Evolutionary conservation across 1,140 invertebrate species (phyloP).

Genomic region (Paraescarpia echinospica): DNA sequence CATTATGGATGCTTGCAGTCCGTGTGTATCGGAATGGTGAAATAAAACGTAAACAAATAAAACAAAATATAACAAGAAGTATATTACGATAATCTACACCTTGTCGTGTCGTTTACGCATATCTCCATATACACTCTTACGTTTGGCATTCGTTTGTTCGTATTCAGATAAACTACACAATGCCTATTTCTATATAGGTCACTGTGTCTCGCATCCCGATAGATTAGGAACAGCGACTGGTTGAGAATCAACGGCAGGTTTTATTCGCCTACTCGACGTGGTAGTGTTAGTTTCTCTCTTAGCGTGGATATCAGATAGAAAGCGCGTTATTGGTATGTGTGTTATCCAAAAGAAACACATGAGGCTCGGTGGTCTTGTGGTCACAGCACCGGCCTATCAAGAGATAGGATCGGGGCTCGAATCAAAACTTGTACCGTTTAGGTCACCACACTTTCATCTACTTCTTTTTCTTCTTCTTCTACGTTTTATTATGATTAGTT

Average conservation of each 20-base stretch:
- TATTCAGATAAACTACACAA: neutral
- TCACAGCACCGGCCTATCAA: too few species aligned
- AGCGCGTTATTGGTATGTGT: neutral
- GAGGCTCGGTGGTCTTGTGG: too few species aligned
- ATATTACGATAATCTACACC: neutral
- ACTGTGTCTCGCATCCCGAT: neutral
- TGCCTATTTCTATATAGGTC: neutral
- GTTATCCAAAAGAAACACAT: neutral
- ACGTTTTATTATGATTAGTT: too few species aligned
- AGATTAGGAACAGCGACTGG: neutral
- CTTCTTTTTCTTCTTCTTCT: too few species aligned
- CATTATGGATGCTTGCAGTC: neutral
- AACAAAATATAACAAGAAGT: neutral
- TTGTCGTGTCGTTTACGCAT: too few species aligned
- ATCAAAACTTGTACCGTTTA: too few species aligned
- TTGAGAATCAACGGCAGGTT: neutral
- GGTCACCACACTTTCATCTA: too few species aligned
- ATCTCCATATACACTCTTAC: too few species aligned
- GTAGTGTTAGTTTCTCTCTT: neutral
- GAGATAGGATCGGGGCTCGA: too few species aligned
- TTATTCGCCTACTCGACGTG: neutral
- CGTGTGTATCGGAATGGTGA: neutral
- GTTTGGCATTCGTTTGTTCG: neutral
- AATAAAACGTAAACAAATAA: too few species aligned
- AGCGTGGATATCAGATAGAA: neutral